Base-by-base conservation (phyloP, 2,888 invertebrate genomes). In the Dendrolimus pini region DNA sequence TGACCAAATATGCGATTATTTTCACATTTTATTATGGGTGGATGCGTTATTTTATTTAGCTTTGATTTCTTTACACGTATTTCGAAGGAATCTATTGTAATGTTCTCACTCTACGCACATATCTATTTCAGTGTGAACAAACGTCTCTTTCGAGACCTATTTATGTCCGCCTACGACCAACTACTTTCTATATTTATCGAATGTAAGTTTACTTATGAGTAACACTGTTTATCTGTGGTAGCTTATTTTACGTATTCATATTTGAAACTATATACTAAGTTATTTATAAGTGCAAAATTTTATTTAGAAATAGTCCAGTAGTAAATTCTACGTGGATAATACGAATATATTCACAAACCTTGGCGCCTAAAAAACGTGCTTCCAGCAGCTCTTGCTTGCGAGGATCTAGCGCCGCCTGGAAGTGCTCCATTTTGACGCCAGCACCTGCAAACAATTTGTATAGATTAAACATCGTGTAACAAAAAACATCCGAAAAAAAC, bases 301-400 rank as follows among this genome's bases (percentile, higher is more conserved):
- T 6, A 30, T 30, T 30, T 30, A 30, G 30, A 30, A 30, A 30
- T 30, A 30, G 30, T 6, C 30, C 30, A 30, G 3, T 30, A 30
- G 6, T 6, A 30, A 18, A 30, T 30, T 30, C 30, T 30, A 30
- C 30, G 30, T 30, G 6, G 30, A 30, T 30, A 30, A 30, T 30
- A 30, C 30, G 30, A 30, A 30, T 30, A 47, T 47, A 10, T 47
- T 47, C 47, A 47, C 96, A 95, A 91, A 97, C 97, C 96, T 97
- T 95, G 92, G 96, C 96, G 92, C 98, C 97, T 89, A 97, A 95
- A 93, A 98, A 97, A 91, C 99, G 95, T 83, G 98, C 98, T 93
- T 99, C 99, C 91, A 99, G 94, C 89, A 99, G 94, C 94, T 99
- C 98, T 93, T 98, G 98, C 93, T 98, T 99, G 91, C 98, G 95